Base-by-base conservation (phyloP, 2,113 vertebrate species). In the Cynoglossus semilaevis region DNA sequence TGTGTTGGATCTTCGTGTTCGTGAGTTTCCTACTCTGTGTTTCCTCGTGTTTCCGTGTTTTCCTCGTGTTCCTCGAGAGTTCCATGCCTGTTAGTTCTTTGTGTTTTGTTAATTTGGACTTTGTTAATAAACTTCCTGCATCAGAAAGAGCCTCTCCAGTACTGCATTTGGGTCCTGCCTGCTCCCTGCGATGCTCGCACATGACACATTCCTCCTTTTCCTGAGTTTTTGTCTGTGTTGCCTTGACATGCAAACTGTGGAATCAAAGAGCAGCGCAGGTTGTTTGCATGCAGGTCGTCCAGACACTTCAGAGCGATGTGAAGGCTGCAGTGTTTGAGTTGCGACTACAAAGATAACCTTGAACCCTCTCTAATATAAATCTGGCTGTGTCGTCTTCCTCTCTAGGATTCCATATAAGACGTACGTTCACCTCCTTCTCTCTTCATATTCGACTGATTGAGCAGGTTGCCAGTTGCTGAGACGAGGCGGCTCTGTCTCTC, bases 231-330 rank as follows among this genome's bases (percentile, higher is more conserved):
- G 14, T 19, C 17, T 2, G 1, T 58, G 9, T 57, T 59, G 53
- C 14, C 41, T 37, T 36, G 49, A 1, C 15, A 34, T 58, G 16
- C 16, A 62, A 51, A 59, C 36, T 29, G 19, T 40, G 41, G 37
- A 12, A 59, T 36, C 22, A 65, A 29, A 37, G 37, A 74, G 14
- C 48, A 29, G 22, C 11, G 1, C 45, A 55, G 29, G 49, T 62
- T 46, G 41, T 61, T 44, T 47, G 67, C 49, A 43, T 12, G 14
- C 38, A 5, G 18, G 18, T 22, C 29, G 41, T 19, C 50, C 55
- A 2, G 10, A 7, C 15, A 41, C 18, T 35, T 16, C 11, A 41
- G 38, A 45, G 56, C 36, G 7, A 38, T 45, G 17, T 54, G 5
- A 44, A 35, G 2, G 10, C 10, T 35, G 44, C 63, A 41, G 38